A percentile compares a stretch with the other conserved stretches of the same genome.
Conservation (phyloP, 2,888 invertebrate species). For the Lepidochitona cinerea region DNA sequence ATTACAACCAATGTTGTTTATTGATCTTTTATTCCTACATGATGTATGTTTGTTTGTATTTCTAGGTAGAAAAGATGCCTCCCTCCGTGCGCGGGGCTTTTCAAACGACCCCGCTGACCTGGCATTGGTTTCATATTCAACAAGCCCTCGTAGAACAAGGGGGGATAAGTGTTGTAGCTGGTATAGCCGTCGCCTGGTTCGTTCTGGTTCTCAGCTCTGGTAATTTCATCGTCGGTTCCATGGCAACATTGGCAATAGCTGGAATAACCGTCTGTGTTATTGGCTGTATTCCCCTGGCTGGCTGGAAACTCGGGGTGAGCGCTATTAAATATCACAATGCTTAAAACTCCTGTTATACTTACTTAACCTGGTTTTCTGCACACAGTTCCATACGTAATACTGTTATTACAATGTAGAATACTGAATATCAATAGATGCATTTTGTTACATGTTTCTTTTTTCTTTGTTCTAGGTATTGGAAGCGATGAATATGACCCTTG, state of each 20-base stretch:
- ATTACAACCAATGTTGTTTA: too few species aligned
- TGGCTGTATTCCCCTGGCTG: neutral
- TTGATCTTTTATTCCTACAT: too few species aligned
- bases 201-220: constrained; percentile 5
- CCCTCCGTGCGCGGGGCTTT: constrained; percentile 2
- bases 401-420: too few species aligned
- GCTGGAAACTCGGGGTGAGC: constrained; percentile 8
- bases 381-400: too few species aligned
- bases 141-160: constrained; percentile 1
- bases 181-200: neutral
- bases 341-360: too few species aligned
- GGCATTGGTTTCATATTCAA: constrained; percentile 10
- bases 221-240: constrained; percentile 6
- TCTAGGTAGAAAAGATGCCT: neutral
- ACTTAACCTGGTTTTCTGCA: too few species aligned
- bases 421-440: too few species aligned
- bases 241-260: constrained; percentile 7
- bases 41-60: neutral
- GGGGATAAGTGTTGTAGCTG: neutral
- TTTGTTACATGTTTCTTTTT: too few species aligned
- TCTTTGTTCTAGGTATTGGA: constrained; percentile 40
- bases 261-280: constrained; percentile 6
- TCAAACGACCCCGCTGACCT: neutral
- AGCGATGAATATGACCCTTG: constrained; percentile 53
- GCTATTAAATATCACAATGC: too few species aligned